Evolutionary conservation across 1,140 invertebrate species (phyloP), one percentile per base, ranked within the genome.

Genomic region (Drosophila sp.): DNA sequence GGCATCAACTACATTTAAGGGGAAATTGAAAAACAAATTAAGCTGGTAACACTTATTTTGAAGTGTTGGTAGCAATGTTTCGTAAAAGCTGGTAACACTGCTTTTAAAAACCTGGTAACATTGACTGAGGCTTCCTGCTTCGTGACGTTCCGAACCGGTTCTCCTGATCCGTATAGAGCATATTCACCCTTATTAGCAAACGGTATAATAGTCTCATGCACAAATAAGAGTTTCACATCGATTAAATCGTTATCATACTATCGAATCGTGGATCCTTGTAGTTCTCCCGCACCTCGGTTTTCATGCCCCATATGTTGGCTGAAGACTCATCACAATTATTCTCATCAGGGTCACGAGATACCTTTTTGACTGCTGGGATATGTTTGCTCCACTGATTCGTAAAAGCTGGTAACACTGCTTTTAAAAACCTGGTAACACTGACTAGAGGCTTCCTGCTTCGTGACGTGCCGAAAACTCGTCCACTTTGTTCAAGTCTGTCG

Each of bases 401-500:
- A 17, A 17, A 17, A 17, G 17, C 17, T 17, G 17, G 17, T 17
- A 17, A 17, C 17, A 17, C 17, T 17, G 17, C 17, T 17, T 17
- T 17, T 17, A 17, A 17, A 17, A 30, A 30, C 2, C 30, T 30
- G 30, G 30, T 30, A 41, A 41, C 6, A 47, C 44, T 8, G 6
- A 0, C 23, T 17, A 44, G 67, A 80, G 75, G 70, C 69, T 86
- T 82, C 82, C 74, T 79, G 82, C 55, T 65, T 79, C 60, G 57
- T 71, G 27, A 4, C 11, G 33, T 44, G 57, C 69, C 70, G 69
- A 64, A 76, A 66, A n/a, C 90, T 92, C 91, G 78, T 92, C 83
- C 91, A 92, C 91, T 92, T 92, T 92, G 89, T 92, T 90, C 89
- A 79, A 79, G 82, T 83, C 87, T 91, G 86, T 92, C 85, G 91